These are phyloP conservation scores for Podarcis raffonei DNA, from an alignment of 2,113 vertebrate genomes.

Conservation along the genomic window DNA sequence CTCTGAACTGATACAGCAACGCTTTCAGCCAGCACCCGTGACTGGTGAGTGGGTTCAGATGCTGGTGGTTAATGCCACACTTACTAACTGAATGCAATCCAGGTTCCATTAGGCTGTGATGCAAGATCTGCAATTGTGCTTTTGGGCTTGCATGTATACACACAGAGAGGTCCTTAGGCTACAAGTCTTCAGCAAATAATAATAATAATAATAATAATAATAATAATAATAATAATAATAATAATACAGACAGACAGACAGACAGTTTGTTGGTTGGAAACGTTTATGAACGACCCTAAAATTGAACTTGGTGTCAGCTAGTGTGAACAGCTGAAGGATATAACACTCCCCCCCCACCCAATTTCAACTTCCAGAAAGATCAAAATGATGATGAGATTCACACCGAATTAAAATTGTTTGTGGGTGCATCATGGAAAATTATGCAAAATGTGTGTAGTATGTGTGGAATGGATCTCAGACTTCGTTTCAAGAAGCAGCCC, in stretches of 20 bases:
- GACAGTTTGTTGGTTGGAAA: too few species aligned
- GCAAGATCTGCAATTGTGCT: not conserved
- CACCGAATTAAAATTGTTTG: not conserved
- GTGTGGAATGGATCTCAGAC: not conserved
- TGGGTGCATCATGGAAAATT: not conserved
- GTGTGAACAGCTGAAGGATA: not conserved
- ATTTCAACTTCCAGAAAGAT: not conserved
- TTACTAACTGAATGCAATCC: not conserved
- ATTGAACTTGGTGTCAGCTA: not conserved
- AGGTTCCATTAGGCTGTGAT: too few species aligned
- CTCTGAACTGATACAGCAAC: conserved; percentile 63
- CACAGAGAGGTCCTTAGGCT: not conserved
- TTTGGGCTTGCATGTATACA: not conserved
- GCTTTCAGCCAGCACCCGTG: conserved; percentile 69
- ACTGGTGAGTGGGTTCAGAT: conserved; percentile 73
- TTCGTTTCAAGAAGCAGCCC: not conserved
- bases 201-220: not conserved
- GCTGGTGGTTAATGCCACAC: not conserved
- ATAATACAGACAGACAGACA: too few species aligned
- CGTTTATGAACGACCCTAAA: not conserved
- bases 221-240: not conserved
- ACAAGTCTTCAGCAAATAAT: not conserved
- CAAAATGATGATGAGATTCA: not conserved
- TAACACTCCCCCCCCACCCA: not conserved
- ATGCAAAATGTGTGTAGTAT: not conserved